Percentiles rank a stretch among this genome's conserved stretches.
phyloP scores from a whole-genome alignment of 1,140 invertebrate genomes.

The Lamellibrachia luymesi region DNA sequence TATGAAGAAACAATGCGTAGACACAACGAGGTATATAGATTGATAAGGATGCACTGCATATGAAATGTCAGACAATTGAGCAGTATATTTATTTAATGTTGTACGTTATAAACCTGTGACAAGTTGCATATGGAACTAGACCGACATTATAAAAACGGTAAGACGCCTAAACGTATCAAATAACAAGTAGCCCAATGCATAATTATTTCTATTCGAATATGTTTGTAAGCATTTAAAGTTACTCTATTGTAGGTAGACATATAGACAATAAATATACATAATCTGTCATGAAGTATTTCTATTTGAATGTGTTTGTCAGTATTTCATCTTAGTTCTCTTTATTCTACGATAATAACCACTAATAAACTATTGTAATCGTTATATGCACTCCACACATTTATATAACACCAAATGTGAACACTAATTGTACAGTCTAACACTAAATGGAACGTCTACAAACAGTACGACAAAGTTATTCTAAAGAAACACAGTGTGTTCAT shows the following conservation, averaged over 20 bases:
- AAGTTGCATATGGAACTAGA: background rate
- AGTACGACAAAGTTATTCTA: background rate
- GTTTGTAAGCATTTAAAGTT: background rate
- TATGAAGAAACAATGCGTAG: background rate
- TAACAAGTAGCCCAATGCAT: background rate
- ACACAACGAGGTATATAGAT: background rate
- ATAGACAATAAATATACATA: background rate
- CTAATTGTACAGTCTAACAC: background rate
- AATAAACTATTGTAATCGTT: background rate
- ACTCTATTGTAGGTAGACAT: background rate
- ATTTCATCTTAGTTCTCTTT: background rate
- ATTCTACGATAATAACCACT: background rate
- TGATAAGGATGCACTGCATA: background rate
- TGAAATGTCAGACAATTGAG: background rate
- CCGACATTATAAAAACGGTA: background rate
- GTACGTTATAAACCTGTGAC: background rate
- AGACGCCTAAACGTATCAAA: background rate
- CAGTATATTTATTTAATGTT: background rate
- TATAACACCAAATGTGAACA: background rate
- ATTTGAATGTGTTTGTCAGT: background rate
- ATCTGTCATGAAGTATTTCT: background rate
- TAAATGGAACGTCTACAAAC: background rate
- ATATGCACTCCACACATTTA: too few relatives aligned
- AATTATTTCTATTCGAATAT: background rate
- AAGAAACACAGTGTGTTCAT: background rate